Base-by-base conservation (phyloP, 2,888 invertebrate genomes). In the Amorpha juglandis region DNA sequence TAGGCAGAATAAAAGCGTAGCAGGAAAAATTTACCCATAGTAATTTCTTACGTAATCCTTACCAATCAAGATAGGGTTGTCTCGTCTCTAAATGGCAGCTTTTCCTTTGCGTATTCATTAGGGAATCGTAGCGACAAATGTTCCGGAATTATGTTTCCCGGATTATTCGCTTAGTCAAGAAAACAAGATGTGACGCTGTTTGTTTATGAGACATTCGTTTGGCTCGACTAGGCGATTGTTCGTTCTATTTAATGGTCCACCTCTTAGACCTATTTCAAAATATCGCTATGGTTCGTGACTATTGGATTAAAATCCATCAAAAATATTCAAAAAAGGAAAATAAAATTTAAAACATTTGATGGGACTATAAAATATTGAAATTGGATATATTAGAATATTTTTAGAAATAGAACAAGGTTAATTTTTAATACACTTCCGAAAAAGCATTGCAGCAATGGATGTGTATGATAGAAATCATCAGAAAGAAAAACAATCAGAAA, bases 61-160 rank as follows among this genome's bases (percentile, higher is more conserved):
- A 85, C 84, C 87, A 86, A 89, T 88, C 90, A 88, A 84, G 88
- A 89, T 89, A 86, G 88, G 87, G 86, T 88, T 86, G 84, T 75
- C 75, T 78, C 80, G 70, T 72, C 76, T 71, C 72, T 69, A 74
- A 80, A 77, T 74, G 78, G 77, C 76, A 75, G 76, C 71, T 73
- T 62, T 68, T 72, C 76, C 77, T 74, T 81, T 82, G 83, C 83
- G 83, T 87, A 87, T 87, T 87, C 88, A 88, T 87, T 87, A 87
- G 83, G 78, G 82, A 83, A 82, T 81, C 82, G 81, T 81, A 74
- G 81, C 81, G 82, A 83, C 81, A 84, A 87, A 87, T 86, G 86
- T 82, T 69, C 77, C 71, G 78, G 83, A 83, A 85, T 86, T 83
- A 87, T 87, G 79, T 83, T 78, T 79, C 78, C 74, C 71, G 81